Evolutionary conservation across 2,113 vertebrate genomes (phyloP).

Genomic region (Centrocercus urophasianus): DNA sequence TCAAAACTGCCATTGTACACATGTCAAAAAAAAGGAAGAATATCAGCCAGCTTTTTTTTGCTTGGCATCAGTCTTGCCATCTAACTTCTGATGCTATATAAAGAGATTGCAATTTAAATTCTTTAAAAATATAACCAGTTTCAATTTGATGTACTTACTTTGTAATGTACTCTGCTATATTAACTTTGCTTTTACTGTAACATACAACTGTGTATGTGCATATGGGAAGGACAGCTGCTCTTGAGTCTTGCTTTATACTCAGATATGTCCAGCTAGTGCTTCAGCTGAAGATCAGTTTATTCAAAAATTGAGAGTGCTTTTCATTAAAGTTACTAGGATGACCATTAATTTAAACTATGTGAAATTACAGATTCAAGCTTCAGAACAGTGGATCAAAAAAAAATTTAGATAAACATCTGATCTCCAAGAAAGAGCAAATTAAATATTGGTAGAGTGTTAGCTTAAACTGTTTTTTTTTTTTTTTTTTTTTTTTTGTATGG

Average conservation of each 20-base stretch:
- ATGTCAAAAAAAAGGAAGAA: background rate
- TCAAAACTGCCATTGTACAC: background rate
- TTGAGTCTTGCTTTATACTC: background rate
- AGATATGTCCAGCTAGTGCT: background rate
- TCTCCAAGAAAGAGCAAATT: background rate
- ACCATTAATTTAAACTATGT: background rate
- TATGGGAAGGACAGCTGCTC: background rate
- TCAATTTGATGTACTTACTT: background rate
- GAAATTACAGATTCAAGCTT: background rate
- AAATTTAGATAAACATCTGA: background rate
- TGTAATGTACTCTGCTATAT: background rate
- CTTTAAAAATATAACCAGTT: background rate
- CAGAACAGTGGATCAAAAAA: background rate
- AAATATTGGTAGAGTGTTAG: background rate
- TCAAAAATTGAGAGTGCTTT: background rate
- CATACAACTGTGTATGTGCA: background rate
- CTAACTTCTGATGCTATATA: background rate
- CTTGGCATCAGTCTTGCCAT: background rate
- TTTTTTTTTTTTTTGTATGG: background rate
- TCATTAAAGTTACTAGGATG: background rate
- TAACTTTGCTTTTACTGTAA: background rate
- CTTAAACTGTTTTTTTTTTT: background rate
- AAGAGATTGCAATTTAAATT: background rate
- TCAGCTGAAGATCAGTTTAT: background rate
- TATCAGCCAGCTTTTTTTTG: background rate